A percentile compares a stretch with the other conserved stretches of the same genome.
Evolutionary conservation across 2,888 invertebrate species (phyloP).

Genomic region (Hecatera dysodea): DNA sequence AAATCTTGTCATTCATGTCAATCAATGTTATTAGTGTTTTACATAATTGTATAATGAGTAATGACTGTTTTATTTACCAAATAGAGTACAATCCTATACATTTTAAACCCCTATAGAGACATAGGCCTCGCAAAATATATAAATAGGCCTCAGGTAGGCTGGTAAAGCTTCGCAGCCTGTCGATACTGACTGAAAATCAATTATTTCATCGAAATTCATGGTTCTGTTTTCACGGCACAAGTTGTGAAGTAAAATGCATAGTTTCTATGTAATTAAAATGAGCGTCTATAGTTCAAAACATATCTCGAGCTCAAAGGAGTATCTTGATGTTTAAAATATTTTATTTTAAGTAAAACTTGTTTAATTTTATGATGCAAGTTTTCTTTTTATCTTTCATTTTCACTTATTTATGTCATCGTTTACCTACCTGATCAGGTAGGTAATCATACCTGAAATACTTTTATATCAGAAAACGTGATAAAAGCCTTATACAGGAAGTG

Average conservation of each 20-base stretch:
- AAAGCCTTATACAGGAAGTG: background rate
- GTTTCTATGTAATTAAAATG: slow-evolving; percentile 10
- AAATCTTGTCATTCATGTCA: slow-evolving; percentile 10
- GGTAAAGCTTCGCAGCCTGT: background rate
- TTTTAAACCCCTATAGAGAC: background rate
- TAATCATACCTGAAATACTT: background rate
- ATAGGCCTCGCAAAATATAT: no score
- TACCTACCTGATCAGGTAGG: background rate
- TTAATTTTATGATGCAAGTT: background rate
- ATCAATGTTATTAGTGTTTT: slow-evolving; percentile 13
- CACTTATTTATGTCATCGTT: background rate
- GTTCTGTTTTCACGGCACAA: slow-evolving; percentile 3
- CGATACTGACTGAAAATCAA: slow-evolving; percentile 22
- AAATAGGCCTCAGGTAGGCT: no score
- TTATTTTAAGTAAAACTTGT: background rate
- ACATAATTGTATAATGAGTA: background rate
- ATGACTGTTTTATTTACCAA: background rate
- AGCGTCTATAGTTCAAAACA: background rate
- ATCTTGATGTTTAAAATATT: background rate
- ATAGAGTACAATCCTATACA: background rate
- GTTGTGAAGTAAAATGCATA: slow-evolving; percentile 20
- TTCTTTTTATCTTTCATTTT: background rate
- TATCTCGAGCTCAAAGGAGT: background rate
- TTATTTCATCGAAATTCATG: slow-evolving; percentile 29
- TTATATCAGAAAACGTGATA: background rate